Conservation (phyloP, 2,797 vertebrate genomes). For the Sebastes alutus region DNA sequence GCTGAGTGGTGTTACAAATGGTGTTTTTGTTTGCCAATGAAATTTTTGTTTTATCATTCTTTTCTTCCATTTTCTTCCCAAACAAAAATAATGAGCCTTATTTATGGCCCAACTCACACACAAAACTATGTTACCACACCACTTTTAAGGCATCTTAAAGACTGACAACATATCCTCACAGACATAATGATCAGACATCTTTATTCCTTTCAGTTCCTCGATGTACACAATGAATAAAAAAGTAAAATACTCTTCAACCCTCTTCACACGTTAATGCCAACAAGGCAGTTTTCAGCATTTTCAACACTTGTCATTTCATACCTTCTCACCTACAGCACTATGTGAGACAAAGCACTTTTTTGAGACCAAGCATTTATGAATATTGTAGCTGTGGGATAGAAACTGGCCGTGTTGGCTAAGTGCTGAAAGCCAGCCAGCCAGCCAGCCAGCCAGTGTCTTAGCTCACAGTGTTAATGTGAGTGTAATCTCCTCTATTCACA, state of each 20-base stretch:
- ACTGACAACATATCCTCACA: neutral
- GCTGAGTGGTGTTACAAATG: no score
- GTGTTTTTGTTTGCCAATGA: no score
- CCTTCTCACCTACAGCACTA: conserved; percentile 27
- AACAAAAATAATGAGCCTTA: neutral
- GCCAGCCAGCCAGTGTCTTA: conserved; percentile 30
- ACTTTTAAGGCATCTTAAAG: neutral
- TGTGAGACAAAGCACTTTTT: conserved; percentile 35
- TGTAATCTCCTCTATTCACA: conserved; percentile 65
- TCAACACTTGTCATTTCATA: conserved; percentile 16
- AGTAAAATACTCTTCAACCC: neutral
- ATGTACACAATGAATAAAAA: neutral
- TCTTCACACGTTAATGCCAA: conserved; percentile 3
- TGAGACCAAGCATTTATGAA: conserved; percentile 30
- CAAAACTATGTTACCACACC: neutral
- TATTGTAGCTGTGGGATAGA: conserved; percentile 34
- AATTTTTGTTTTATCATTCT: no score
- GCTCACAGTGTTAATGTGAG: conserved; percentile 61
- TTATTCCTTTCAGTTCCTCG: neutral
- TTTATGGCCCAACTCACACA: neutral
- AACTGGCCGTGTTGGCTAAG: conserved; percentile 25
- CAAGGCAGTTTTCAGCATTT: conserved; percentile 11
- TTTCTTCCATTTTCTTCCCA: no score
- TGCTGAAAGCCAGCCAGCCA: conserved; percentile 26
- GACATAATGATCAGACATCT: neutral